These are phyloP conservation scores for Therioaphis trifolii DNA, from an alignment of 2,888 invertebrate species.

Conservation along the genomic window DNA sequence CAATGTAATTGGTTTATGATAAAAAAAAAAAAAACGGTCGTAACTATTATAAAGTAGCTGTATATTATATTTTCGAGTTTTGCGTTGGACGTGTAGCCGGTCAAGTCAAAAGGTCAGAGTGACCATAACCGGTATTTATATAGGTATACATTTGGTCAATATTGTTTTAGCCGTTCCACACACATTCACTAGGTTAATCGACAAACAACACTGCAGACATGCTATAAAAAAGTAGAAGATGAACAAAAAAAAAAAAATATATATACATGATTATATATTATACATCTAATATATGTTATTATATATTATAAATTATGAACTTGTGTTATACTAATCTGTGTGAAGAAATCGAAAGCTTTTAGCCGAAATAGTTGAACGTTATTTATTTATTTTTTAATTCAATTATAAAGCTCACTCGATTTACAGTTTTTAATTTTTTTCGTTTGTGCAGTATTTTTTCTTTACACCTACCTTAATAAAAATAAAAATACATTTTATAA, in stretches of 20 bases:
- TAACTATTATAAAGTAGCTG: slow-evolving; percentile 17
- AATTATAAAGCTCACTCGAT: not conserved
- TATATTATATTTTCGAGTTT: slow-evolving; percentile 18
- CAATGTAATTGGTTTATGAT: slow-evolving; percentile 7
- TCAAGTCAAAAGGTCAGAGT: slow-evolving; percentile 53
- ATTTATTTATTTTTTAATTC: not conserved
- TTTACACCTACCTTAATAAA: no score
- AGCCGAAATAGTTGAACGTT: not conserved
- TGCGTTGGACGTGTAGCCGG: slow-evolving; percentile 28
- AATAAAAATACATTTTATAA: no score
- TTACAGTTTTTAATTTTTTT: no score
- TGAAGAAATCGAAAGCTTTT: slow-evolving; percentile 46
- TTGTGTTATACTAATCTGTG: not conserved
- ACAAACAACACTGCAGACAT: not conserved
- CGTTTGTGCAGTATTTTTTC: no score
- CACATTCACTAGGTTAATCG: slow-evolving; percentile 1
- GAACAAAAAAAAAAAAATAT: not conserved
- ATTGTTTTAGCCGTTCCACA: slow-evolving; percentile 12
- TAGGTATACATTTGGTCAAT: not conserved
- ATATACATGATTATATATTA: not conserved
- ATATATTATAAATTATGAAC: no score
- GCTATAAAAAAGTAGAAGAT: no score
- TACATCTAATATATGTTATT: not conserved
- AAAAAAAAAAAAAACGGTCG: not conserved
- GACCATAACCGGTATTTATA: slow-evolving; percentile 50